These are phyloP conservation scores for Acleris sparsana DNA, from an alignment of 2,888 invertebrate genomes.

Conservation along the genomic window DNA sequence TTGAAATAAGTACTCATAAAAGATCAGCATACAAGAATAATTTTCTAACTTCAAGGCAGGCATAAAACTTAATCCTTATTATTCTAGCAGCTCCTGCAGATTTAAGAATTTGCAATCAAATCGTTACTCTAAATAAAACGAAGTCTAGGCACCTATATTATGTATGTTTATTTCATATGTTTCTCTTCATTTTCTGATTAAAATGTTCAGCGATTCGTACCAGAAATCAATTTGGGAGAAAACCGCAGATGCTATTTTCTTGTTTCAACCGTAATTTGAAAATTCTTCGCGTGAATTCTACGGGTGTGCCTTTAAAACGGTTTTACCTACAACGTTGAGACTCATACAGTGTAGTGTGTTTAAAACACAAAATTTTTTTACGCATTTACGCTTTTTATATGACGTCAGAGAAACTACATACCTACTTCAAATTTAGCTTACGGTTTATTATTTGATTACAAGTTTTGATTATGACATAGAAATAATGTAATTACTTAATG, in stretches of 20 bases:
- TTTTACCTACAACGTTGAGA: slow-evolving; percentile 2
- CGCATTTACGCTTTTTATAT: no score
- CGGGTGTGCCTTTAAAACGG: slow-evolving; percentile 13
- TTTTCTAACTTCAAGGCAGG: not conserved
- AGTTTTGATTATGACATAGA: no score
- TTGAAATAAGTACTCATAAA: no score
- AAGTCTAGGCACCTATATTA: not conserved
- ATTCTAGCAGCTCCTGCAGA: not conserved
- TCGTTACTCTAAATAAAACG: not conserved
- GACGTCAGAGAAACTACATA: no score
- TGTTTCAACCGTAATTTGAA: slow-evolving; percentile 24
- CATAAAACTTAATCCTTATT: not conserved
- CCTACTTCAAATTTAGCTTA: no score
- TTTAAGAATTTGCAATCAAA: not conserved
- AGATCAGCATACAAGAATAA: no score
- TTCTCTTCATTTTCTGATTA: slow-evolving; percentile 10
- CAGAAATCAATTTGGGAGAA: slow-evolving; percentile 23
- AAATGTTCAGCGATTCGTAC: slow-evolving; percentile 20
- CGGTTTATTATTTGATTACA: no score
- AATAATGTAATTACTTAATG: no score
- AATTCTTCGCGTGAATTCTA: slow-evolving; percentile 26
- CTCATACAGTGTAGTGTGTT: not conserved
- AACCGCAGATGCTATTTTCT: slow-evolving; percentile 29
- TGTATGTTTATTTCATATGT: slow-evolving; percentile 22
- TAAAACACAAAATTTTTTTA: not conserved